phyloP scores from a whole-genome alignment of 92 coral and sea anemone genomes.

The Epizoanthus scotinus region DNA sequence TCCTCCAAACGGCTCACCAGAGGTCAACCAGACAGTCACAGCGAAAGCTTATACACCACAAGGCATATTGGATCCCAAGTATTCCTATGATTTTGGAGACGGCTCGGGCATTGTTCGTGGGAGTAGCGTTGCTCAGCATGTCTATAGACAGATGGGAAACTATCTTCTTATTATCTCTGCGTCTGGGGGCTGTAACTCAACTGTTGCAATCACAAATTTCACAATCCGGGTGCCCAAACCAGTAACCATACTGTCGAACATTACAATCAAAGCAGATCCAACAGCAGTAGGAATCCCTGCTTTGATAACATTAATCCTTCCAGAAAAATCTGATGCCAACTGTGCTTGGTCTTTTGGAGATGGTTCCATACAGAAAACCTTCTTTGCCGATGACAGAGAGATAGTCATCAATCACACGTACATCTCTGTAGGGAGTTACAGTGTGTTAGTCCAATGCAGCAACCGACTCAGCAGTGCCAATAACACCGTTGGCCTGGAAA shows the following conservation, averaged over 20 bases:
- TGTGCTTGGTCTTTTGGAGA: slow-evolving; percentile 51
- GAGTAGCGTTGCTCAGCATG: slow-evolving; percentile 37
- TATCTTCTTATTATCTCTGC: slow-evolving; percentile 31
- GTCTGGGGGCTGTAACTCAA: slow-evolving; percentile 33
- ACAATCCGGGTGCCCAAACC: slow-evolving; percentile 16
- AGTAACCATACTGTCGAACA: slow-evolving; percentile 8
- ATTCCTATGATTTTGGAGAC: slow-evolving; percentile 65
- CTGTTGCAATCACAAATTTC: slow-evolving; percentile 6
- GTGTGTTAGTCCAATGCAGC: slow-evolving; percentile 32
- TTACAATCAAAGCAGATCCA: slow-evolving; percentile 7
- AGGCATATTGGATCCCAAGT: slow-evolving; percentile 34
- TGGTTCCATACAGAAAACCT: slow-evolving; percentile 21
- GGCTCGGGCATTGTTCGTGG: slow-evolving; percentile 25
- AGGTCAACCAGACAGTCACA: slow-evolving; percentile 50
- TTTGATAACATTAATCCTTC: slow-evolving; percentile 14
- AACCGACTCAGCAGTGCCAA: slow-evolving; percentile 53
- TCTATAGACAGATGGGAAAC: slow-evolving; percentile 40
- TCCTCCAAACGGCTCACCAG: slow-evolving; percentile 38
- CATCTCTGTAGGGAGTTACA: slow-evolving; percentile 39
- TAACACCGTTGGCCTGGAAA: slow-evolving; percentile 26
- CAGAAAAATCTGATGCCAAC: slow-evolving; percentile 21
- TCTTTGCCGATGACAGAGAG: neutral
- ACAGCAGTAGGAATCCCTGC: slow-evolving; percentile 10
- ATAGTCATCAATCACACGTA: slow-evolving; percentile 39
- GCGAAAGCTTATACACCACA: slow-evolving; percentile 42